Conservation (phyloP, 37 sponge, comb jelly and placozoan genomes). For the Aplysina aerophoba region DNA sequence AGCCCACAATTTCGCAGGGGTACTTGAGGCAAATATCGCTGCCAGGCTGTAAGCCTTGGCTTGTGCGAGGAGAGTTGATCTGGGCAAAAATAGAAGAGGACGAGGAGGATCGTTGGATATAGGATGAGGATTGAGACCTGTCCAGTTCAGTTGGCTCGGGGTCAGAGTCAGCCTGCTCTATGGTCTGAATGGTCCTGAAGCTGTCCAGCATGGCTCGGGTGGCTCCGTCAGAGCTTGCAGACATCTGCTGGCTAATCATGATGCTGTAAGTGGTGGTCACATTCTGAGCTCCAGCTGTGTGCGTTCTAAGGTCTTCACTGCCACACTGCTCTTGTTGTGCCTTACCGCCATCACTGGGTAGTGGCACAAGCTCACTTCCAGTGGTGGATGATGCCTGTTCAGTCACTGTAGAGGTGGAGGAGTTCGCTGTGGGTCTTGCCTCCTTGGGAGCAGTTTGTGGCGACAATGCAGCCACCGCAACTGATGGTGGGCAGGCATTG, state of each 20-base stretch:
- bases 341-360: too few relatives aligned
- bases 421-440: not conserved
- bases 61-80: not conserved
- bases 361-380: too few relatives aligned
- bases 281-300: conserved; percentile 24
- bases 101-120: not conserved
- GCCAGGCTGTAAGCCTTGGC: not conserved
- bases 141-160: not conserved
- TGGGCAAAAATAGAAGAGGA: too few relatives aligned
- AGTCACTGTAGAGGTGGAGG: too few relatives aligned
- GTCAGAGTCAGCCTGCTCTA: not conserved
- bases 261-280: conserved; percentile 8
- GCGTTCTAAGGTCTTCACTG: not conserved
- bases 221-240: not conserved
- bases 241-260: not conserved
- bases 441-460: not conserved
- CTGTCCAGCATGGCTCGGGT: not conserved
- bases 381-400: too few relatives aligned
- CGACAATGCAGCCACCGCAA: not conserved
- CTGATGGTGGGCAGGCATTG: not conserved
- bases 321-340: too few relatives aligned
- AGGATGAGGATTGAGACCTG: not conserved
- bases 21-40: conserved; percentile 33
- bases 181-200: not conserved
- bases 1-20: conserved; percentile 38